Percentiles rank a stretch among this genome's conserved stretches.
Evolutionary conservation across 2,888 invertebrate genomes (phyloP).

Genomic region (Zaprionus bogoriensis): DNA sequence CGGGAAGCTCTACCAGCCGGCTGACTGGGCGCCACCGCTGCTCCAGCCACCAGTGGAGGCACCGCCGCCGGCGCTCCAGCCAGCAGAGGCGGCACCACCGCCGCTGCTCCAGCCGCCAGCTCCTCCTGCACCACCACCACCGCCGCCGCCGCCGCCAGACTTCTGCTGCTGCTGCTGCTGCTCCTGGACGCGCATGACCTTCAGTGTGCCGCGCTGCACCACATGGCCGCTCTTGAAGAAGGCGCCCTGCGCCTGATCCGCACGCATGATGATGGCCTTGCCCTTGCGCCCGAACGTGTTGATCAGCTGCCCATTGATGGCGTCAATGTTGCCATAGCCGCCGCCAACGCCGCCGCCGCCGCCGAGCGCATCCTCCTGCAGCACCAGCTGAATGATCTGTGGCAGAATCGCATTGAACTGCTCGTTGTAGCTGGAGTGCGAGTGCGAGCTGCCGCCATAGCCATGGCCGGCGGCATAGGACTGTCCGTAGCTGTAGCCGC

Average conservation of each 20-base stretch:
- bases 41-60: conserved; percentile 21
- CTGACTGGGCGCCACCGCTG: conserved; percentile 33
- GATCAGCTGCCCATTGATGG: conserved; percentile 65
- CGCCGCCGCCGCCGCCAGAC: conserved; percentile 25
- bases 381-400: conserved; percentile 74
- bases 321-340: conserved; percentile 40
- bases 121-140: conserved; percentile 1
- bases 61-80: conserved; percentile 34
- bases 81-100: conserved; percentile 18
- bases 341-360: conserved; percentile 44
- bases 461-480: conserved; percentile 57
- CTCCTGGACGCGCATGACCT: conserved; percentile 66
- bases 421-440: conserved; percentile 22
- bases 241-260: conserved; percentile 58
- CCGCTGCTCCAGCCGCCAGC: conserved; percentile 32
- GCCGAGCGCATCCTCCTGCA: conserved; percentile 62
- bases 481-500: conserved; percentile 43
- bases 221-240: conserved; percentile 74
- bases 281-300: conserved; percentile 66
- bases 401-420: conserved; percentile 70
- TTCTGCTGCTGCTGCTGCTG: conserved; percentile 46
- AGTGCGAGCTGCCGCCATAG: conserved; percentile 32
- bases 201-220: conserved; percentile 70
- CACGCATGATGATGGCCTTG: conserved; percentile 61
- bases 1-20: conserved; percentile 46